Percentiles rank a stretch among this genome's conserved stretches.
These are phyloP conservation scores for Melieria omissa DNA, from an alignment of 2,888 invertebrate species.

Conservation along the genomic window DNA sequence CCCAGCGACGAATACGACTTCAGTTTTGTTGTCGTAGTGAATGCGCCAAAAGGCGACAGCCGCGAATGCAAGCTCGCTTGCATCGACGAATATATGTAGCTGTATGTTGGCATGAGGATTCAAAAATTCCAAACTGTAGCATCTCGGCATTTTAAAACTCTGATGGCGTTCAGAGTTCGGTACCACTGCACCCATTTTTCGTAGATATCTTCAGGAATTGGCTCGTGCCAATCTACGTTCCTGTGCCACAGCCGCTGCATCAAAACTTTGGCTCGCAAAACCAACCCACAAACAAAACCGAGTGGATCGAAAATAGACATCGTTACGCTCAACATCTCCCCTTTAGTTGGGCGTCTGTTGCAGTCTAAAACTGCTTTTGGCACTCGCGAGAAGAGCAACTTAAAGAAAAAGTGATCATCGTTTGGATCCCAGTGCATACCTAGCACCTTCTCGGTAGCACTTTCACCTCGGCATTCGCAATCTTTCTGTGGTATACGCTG, in stretches of 20 bases:
- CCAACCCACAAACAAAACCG: slow-evolving; percentile 5
- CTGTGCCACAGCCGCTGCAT: slow-evolving; percentile 12
- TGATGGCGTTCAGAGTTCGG: neutral
- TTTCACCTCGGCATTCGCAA: neutral
- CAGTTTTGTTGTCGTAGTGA: no score
- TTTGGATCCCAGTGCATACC: slow-evolving; percentile 16
- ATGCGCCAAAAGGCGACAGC: no score
- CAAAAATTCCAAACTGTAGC: no score
- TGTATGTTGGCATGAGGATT: no score
- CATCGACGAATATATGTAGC: no score
- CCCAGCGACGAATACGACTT: no score
- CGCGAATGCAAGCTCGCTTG: no score
- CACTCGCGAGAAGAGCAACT: neutral
- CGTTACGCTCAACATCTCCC: slow-evolving; percentile 7
- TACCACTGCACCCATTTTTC: slow-evolving; percentile 8
- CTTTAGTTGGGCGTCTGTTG: slow-evolving; percentile 8
- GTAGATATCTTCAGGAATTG: slow-evolving; percentile 9
- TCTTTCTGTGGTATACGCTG: neutral
- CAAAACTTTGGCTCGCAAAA: slow-evolving; percentile 10
- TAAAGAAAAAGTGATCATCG: neutral
- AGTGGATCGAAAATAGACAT: slow-evolving; percentile 18
- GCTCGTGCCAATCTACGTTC: slow-evolving; percentile 18
- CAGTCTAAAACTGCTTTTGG: slow-evolving; percentile 6
- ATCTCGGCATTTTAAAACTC: no score
- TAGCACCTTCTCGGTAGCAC: slow-evolving; percentile 6